Base-by-base conservation (phyloP, 2,797 vertebrate species). In the Vireo griseus region DNA sequence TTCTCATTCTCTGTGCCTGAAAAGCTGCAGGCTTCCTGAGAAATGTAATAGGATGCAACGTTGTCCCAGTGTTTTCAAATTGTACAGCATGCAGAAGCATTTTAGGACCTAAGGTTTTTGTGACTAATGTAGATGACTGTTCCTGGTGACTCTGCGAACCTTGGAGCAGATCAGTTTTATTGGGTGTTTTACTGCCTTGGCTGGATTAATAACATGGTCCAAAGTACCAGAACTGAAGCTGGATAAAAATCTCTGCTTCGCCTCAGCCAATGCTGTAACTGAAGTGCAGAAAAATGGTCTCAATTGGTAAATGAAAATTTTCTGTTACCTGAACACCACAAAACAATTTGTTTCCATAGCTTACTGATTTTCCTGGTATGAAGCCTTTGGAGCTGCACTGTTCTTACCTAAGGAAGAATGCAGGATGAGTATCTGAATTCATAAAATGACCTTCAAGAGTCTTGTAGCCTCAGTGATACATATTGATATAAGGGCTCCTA, bases 21-120 rank as follows among this genome's bases (percentile, higher is more conserved):
- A 55, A 59, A 62, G 19, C 61, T 82, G 33, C 42, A 45, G 24
- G 8, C 39, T 68, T 39, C 44, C 24, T 55, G 69, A 50, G 44
- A 22, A 48, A 6, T 15, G 12, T 65, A 22, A 13, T 5, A 18
- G 35, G 12, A 20, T 59, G 14, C 39, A 59, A 0, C 2, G 1
- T 24, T 33, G 21, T 47, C 39, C 17, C 24, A 7, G 2, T 83
- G 19, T 47, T 83, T 54, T 47, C 24, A 35, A 69, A 45, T 24
- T 15, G 3, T 55, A 13, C 7, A 59, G 37, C 13, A 18, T 19
- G 9, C 33, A 76, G 83, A 61, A 42, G 24, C 25, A 9, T 69
- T 84, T 77, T 55, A 40, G 48, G 16, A 21, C n/a, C n/a, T 21
- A 6, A 24, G 22, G 17, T 16, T 73, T 72, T 79, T 54, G 52